Evolutionary conservation across 1,140 invertebrate genomes (phyloP), one percentile per base, ranked within the genome.

Genomic region (Pantala flavescens): DNA sequence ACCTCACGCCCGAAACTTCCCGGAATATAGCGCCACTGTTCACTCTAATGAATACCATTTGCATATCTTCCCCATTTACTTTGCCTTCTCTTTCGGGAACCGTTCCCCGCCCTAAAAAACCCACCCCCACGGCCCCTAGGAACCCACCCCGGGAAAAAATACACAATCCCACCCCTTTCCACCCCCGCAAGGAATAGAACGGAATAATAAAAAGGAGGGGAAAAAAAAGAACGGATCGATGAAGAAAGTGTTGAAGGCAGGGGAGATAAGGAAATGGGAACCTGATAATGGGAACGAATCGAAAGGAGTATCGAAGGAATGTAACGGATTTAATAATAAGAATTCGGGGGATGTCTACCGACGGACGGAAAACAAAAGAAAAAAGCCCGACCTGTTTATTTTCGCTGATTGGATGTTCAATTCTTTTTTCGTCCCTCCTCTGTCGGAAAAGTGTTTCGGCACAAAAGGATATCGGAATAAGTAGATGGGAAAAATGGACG

Each of bases 11-110:
- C 49, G 3, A 36, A 36, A 36, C 49, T 63, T 63, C 49, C n/a
- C 49, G 5, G 49, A 63, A 21, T 63, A 21, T 63, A 63, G 49
- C 49, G 49, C 49, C 49, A 63, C 49, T 63, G 49, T 63, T 63
- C 49, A 63, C 3, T 63, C 49, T 63, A 63, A 63, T 63, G 49
- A 63, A 63, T 63, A 63, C n/a, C 49, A 63, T 63, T 63, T 63
- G 49, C 49, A 63, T 63, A 63, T 63, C 49, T 63, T 63, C 49
- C 49, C 49, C 49, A 63, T 63, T 63, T 63, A 63, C 49, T 63
- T 21, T 63, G 49, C 49, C 49, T 63, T 63, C 49, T 63, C 49
- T 63, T 63, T 63, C 49, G 49, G 49, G n/a, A 21, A 63, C 28
- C 28, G 9, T 36, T 36, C 28, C 28, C 9, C 28, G 9, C 9